A percentile compares a stretch with the other conserved stretches of the same genome.
phyloP scores from a whole-genome alignment of 2,888 invertebrate species.

The Neoascia interrupta region DNA sequence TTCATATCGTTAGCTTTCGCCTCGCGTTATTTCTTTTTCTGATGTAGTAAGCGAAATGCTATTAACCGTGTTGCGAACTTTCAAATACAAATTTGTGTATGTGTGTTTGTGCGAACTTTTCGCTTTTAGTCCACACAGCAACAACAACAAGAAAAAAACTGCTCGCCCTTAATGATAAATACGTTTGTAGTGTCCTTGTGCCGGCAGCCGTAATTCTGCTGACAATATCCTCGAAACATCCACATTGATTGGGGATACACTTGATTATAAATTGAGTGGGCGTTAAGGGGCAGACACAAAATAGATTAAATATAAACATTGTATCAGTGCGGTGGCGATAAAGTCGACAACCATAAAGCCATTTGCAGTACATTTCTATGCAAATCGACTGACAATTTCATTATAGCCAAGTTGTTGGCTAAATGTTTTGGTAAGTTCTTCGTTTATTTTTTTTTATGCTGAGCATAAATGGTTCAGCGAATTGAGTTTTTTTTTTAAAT shows the following conservation, averaged over 20 bases:
- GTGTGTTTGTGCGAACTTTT: neutral
- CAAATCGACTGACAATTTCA: slow-evolving; percentile 60
- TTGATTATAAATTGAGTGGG: slow-evolving; percentile 49
- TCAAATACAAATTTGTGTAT: slow-evolving; percentile 39
- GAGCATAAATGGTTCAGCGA: neutral
- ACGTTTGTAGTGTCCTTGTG: slow-evolving; percentile 27
- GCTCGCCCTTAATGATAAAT: slow-evolving; percentile 31
- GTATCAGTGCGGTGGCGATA: slow-evolving; percentile 12
- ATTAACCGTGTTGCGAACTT: slow-evolving; percentile 41
- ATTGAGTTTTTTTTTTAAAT: slow-evolving; percentile 26
- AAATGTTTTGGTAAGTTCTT: slow-evolving; percentile 12
- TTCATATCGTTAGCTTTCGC: slow-evolving; percentile 56
- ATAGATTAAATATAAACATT: slow-evolving; percentile 49
- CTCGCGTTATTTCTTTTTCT: slow-evolving; percentile 51
- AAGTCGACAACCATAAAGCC: slow-evolving; percentile 41
- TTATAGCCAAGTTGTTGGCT: slow-evolving; percentile 40
- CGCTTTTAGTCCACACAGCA: slow-evolving; percentile 1
- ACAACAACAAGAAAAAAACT: slow-evolving; percentile 5
- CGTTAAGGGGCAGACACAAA: slow-evolving; percentile 12
- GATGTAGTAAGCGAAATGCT: slow-evolving; percentile 47
- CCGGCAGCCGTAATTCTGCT: slow-evolving; percentile 33
- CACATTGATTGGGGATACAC: slow-evolving; percentile 58
- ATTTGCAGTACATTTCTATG: slow-evolving; percentile 53
- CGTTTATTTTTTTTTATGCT: neutral
- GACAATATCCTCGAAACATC: slow-evolving; percentile 22